Conservation (phyloP, 64 coral and sea anemone genomes). For the Exaiptasia diaphana region DNA sequence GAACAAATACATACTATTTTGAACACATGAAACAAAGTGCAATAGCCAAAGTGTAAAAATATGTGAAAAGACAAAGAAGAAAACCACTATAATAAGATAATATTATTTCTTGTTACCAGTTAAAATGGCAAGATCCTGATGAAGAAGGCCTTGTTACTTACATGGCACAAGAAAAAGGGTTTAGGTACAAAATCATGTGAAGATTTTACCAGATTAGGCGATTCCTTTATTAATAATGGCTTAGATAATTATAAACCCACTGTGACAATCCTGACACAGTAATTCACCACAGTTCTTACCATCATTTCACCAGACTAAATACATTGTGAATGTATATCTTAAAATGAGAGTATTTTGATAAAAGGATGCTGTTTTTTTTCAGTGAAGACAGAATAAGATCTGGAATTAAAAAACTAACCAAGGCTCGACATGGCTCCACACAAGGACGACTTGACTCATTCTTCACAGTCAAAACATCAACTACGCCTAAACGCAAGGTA, state of each 20-base stretch:
- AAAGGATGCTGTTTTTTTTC: background rate
- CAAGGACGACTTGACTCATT: slow-evolving; percentile 94
- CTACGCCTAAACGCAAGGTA: slow-evolving; percentile 76
- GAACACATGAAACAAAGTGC: background rate
- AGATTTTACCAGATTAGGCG: background rate
- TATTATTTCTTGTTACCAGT: slow-evolving; percentile 30
- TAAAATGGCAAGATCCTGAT: slow-evolving; percentile 90
- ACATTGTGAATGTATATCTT: too few species aligned
- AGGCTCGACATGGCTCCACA: slow-evolving; percentile 83
- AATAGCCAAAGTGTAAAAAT: background rate
- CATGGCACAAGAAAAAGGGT: slow-evolving; percentile 89
- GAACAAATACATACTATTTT: background rate
- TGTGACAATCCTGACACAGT: too few species aligned
- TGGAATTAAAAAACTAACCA: slow-evolving; percentile 81
- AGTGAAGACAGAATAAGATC: slow-evolving; percentile 89
- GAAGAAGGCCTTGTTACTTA: slow-evolving; percentile 83
- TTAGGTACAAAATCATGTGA: slow-evolving; percentile 46
- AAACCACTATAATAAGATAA: background rate
- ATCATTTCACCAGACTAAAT: too few species aligned
- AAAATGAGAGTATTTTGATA: too few species aligned
- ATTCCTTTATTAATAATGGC: background rate
- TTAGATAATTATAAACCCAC: too few species aligned
- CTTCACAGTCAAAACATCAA: slow-evolving; percentile 80
- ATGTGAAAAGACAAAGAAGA: background rate
- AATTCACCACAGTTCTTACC: too few species aligned